These are phyloP conservation scores for Pogonocichla stellata DNA, from an alignment of 2,113 vertebrate species.

Conservation along the genomic window DNA sequence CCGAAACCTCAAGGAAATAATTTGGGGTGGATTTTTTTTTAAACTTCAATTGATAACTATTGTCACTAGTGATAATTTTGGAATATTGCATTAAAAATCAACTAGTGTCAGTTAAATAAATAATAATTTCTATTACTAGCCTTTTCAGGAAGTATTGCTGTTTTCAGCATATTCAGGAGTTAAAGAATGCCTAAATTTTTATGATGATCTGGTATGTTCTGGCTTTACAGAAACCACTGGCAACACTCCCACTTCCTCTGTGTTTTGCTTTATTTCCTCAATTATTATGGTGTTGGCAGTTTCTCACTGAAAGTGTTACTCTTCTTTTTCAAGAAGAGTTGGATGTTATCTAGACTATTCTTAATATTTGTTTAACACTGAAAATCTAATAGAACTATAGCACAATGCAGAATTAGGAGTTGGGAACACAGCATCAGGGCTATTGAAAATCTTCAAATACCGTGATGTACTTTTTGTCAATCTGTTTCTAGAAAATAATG, in stretches of 20 bases:
- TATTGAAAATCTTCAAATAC: neutral
- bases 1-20: neutral
- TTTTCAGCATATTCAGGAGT: neutral
- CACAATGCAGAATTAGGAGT: neutral
- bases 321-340: neutral
- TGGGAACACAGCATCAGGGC: neutral
- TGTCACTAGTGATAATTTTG: neutral
- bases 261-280: neutral
- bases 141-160: neutral
- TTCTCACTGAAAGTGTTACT: neutral
- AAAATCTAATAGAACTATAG: neutral
- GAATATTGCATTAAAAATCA: neutral
- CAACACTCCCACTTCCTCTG: neutral
- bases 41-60: neutral
- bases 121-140: neutral
- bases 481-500: neutral
- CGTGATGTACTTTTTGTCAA: neutral
- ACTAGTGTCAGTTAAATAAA: neutral
- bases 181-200: neutral
- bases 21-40: neutral
- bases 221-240: neutral
- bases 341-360: neutral
- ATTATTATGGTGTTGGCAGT: neutral
- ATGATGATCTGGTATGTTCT: neutral
- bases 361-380: neutral